A percentile compares a stretch with the other conserved stretches of the same genome.
Conservation (phyloP, 2,888 invertebrate genomes). For the Luperina testacea region DNA sequence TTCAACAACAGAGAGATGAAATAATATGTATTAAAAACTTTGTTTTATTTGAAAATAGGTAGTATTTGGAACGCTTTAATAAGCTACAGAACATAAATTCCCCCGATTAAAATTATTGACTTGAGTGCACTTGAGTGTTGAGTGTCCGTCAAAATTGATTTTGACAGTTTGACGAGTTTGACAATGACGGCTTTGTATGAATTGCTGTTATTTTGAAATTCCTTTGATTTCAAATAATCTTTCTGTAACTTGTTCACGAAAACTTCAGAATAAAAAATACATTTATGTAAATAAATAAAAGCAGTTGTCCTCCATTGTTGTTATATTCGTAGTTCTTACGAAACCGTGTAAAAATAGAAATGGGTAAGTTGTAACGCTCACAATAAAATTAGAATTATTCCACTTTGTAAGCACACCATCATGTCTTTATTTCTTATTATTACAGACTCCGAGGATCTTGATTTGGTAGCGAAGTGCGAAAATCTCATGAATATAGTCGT, state of each 20-base stretch:
- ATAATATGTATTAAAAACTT: neutral
- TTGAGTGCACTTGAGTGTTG: no score
- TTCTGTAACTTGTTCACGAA: neutral
- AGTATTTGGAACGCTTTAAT: neutral
- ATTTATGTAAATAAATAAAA: neutral
- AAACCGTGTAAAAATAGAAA: constrained; percentile 6
- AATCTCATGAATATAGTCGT: constrained; percentile 85
- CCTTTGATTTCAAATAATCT: neutral
- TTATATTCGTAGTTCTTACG: neutral
- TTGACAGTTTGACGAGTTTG: constrained; percentile 6
- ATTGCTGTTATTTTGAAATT: constrained; percentile 28
- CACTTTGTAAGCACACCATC: neutral
- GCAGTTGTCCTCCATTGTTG: neutral
- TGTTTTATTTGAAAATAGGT: neutral
- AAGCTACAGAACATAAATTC: neutral
- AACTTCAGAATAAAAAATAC: no score
- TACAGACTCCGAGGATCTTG: constrained; percentile 74
- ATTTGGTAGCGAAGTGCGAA: constrained; percentile 81
- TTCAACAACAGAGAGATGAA: neutral
- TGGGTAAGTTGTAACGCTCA: constrained; percentile 45
- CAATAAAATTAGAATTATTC: neutral
- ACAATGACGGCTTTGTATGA: neutral
- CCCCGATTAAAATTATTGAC: neutral
- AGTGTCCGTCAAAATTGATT: neutral
- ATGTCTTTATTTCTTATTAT: constrained; percentile 18